phyloP scores from a whole-genome alignment of 2,797 vertebrate species.

The Ciconia nigra region DNA sequence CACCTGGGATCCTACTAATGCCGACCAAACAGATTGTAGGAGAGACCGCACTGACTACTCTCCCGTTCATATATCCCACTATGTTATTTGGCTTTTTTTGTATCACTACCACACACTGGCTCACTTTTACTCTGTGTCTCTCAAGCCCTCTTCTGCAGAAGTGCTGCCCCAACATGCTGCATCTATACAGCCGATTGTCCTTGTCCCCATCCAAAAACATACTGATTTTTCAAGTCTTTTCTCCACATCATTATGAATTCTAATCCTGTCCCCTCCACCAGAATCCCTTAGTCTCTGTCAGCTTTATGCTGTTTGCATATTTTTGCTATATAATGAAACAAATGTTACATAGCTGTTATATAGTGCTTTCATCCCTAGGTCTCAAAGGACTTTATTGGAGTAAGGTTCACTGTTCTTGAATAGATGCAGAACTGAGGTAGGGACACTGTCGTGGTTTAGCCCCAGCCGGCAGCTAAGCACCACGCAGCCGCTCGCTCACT shows the following conservation, averaged over 20 bases:
- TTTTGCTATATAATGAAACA: neutral
- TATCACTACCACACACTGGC: neutral
- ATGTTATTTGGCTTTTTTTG: neutral
- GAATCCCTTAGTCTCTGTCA: neutral
- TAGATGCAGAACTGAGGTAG: neutral
- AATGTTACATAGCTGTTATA: neutral
- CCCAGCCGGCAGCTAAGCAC: too few species aligned
- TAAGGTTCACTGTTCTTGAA: neutral
- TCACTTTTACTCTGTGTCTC: neutral
- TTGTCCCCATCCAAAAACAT: neutral
- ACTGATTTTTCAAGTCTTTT: neutral
- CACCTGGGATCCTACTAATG: neutral
- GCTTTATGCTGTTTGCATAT: neutral
- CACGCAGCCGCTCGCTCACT: too few species aligned
- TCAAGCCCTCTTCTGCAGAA: neutral
- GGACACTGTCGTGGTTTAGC: too few species aligned
- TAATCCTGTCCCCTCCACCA: neutral
- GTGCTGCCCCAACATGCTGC: neutral
- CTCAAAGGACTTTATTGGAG: neutral
- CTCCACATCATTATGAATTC: neutral
- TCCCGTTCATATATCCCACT: neutral
- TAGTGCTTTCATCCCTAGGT: neutral
- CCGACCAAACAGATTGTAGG: neutral
- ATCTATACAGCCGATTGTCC: neutral
- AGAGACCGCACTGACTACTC: neutral